Evolutionary conservation across 2,113 vertebrate species (phyloP).

Genomic region (Cephalopterus ornatus): DNA sequence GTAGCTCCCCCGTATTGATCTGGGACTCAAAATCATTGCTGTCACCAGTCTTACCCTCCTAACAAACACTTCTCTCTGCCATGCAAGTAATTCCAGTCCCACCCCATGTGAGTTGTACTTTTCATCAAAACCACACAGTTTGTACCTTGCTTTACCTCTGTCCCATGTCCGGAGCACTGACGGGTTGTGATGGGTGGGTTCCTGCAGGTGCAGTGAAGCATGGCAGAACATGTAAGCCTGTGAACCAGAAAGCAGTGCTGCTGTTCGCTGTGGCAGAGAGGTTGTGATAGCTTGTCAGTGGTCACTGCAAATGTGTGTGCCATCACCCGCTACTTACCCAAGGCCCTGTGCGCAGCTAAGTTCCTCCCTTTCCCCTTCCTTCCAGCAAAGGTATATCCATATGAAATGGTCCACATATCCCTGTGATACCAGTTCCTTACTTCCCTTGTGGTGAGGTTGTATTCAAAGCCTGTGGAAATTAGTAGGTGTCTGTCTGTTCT

Average conservation of each 20-base stretch:
- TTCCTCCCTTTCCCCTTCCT: background rate
- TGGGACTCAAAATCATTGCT: background rate
- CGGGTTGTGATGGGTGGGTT: background rate
- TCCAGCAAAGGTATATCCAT: background rate
- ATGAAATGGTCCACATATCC: background rate
- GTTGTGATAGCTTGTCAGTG: background rate
- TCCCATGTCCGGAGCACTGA: rapidly evolving
- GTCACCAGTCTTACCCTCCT: background rate
- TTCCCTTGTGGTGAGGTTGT: background rate
- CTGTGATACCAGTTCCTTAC: background rate
- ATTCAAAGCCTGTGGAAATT: background rate
- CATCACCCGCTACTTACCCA: background rate
- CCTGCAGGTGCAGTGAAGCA: background rate
- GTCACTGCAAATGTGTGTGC: background rate
- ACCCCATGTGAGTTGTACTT: background rate
- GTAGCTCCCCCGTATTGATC: background rate
- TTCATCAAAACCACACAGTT: background rate
- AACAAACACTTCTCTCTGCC: background rate
- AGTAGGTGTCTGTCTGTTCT: background rate
- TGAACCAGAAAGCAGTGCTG: background rate
- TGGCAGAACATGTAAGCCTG: background rate
- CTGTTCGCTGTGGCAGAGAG: rapidly evolving
- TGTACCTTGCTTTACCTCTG: background rate
- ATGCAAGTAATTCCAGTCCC: background rate
- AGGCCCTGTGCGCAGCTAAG: background rate